Evolutionary conservation across 2,113 vertebrate species (phyloP), one percentile per base, ranked within the genome.

Genomic region (Macquaria australasica): DNA sequence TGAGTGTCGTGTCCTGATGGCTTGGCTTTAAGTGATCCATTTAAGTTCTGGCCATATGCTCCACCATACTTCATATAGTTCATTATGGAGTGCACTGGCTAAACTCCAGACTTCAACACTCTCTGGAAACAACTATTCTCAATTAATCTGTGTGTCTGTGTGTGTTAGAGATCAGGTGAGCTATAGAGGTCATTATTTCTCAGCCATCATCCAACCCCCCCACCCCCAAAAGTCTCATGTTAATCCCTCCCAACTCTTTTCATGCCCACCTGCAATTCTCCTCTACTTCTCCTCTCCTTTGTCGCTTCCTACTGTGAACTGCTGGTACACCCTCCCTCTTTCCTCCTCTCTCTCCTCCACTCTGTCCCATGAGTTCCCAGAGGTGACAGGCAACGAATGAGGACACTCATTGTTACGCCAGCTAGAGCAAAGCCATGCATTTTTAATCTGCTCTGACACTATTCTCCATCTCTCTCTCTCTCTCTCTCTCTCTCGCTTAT

Each of bases 381-480:
- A 90, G 89, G 92, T 92, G 93, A 94, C 87, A 84, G 83, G 79
- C 86, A 82, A 87, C 41, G 88, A 91, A 93, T 91, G 87, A 92
- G 86, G 91, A 91, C 86, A 88, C 86, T 92, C 87, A 86, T 89
- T 89, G 82, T 91, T 90, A 82, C 73, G 60, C 88, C 84, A 88
- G 89, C 90, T 34, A 62, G 66, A 82, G 85, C 73, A 84, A 89
- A 73, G 79, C 73, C 79, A 86, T 92, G 87, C 89, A 94, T 93
- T 92, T 93, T 93, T 94, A 88, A 94, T 93, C 86, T 53, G 72
- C 87, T 77, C 60, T 68, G 87, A 89, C 82, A 88, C 82, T 6
- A 8, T 71, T 68, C 73, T 59, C 55, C 25, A 0, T 48, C 53
- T 53, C 28, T 16, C 9, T 4, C 50, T 23, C n/a, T n/a, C n/a